Evolutionary conservation across 1,140 invertebrate genomes (phyloP), one percentile per base, ranked within the genome.

Genomic region (Eupristina koningsbergeri): DNA sequence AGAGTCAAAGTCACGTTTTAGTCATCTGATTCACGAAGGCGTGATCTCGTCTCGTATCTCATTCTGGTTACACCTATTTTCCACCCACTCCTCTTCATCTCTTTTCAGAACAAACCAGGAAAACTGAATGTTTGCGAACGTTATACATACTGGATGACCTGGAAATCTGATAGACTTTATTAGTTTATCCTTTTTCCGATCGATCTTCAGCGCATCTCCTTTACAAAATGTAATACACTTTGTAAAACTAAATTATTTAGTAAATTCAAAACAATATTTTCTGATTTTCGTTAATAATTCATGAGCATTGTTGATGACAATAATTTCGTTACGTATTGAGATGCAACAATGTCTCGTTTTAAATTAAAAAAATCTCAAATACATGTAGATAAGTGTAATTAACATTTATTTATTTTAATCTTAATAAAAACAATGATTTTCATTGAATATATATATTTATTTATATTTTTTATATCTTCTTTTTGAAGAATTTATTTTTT

Each of bases 31-130:
- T 80, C 71, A 63, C 47, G 83, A 47, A 80, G 47, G 77, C 71
- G 78, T 80, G 58, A 84, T 84, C 71, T 84, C 76, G 80, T 64
- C 77, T 80, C 83, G 67, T 80, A 84, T 84, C 73, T 80, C 78
- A 67, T 74, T 76, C 69, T 74, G 41, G 67, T 80, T 84, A 84
- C 76, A 79, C n/a, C 67, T 63, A 61, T 41, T 22, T 76, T n/a
- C 19, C n/a, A 39, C 3, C 31, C 3, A 7, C 41, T 11, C 41
- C 41, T 45, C 41, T 11, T 11, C 41, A 45, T 11, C 41, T 11
- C 41, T 11, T 45, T 11, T 45, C 58, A 9, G 5, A 39, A n/a
- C 17, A 29, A n/a, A 29, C 53, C 39, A 29, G 22, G 53, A 53
- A 31, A 0, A 63, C n/a, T 36, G 39, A 15, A 39, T 47, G 41